Base-by-base conservation (phyloP, 1,140 invertebrate genomes). In the Papilio polytes region DNA sequence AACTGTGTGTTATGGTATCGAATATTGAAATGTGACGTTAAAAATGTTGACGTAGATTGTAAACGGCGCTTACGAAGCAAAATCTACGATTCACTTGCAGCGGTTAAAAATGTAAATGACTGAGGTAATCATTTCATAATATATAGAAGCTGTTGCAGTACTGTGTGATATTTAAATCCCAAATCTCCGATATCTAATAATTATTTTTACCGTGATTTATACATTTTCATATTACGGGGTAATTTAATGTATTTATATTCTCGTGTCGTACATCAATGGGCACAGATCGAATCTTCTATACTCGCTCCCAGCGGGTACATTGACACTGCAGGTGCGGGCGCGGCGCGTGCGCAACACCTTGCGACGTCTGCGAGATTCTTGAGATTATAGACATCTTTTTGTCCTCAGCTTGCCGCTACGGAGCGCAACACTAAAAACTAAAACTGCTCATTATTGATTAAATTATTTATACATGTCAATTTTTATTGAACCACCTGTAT, bases 311-410 rank as follows among this genome's bases (percentile, higher is more conserved):
- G 76, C 78, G 78, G 77, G 89, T 86, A 80, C 89, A 80, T 88
- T 87, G 88, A 89, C 89, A 85, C 86, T 77, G 89, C 88, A 91
- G 90, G 90, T 91, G 73, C 73, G 41, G 44, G 46, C 26, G 12
- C 74, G 90, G 84, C 82, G 70, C 74, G 85, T 81, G 81, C 78
- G 80, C 82, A 84, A 76, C 74, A 76, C 84, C 84, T 81, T 81
- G 81, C 84, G 59, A 76, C 74, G 74, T 76, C 74, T 76, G 74
- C 46, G 74, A 76, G 74, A 76, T 76, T 76, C 74, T 76, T 76
- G 46, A 76, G 74, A 73, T 48, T 76, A 26, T 26, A 15, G 20
- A 13, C 74, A 22, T 51, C 74, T 76, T 76, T 46, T 51, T 76
- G 22, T 74, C 20, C n/a, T 48, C 41, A 76, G 20, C 46, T 22